phyloP scores from a whole-genome alignment of 2,888 invertebrate species.

The Autographa pulchrina region DNA sequence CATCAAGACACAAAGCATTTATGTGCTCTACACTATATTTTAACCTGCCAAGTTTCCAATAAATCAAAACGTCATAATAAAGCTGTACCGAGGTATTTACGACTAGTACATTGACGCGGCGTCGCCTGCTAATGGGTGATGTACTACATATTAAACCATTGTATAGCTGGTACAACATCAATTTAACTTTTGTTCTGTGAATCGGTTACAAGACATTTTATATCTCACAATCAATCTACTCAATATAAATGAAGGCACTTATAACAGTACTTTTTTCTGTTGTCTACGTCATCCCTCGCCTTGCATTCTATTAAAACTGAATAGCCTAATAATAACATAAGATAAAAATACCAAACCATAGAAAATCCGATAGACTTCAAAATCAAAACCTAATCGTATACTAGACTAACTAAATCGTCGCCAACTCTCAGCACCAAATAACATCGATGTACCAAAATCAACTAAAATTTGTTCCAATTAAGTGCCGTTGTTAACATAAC shows the following conservation, averaged over 20 bases:
- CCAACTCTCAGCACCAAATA: conserved; percentile 13
- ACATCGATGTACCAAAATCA: conserved; percentile 46
- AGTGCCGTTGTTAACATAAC: conserved; percentile 65
- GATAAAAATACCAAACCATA: neutral
- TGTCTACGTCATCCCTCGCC: too few relatives aligned
- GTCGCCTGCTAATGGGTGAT: conserved; percentile 35
- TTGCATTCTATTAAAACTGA: neutral
- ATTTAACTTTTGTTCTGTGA: neutral
- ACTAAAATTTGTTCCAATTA: conserved; percentile 55
- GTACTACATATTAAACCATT: conserved; percentile 24
- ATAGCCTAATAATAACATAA: neutral
- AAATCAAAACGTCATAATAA: conserved; percentile 17
- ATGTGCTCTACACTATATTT: conserved; percentile 2
- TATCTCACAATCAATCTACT: neutral
- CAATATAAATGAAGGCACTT: neutral
- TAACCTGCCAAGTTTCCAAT: neutral
- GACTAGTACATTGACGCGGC: conserved; percentile 35
- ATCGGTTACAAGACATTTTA: neutral
- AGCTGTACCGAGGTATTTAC: conserved; percentile 21
- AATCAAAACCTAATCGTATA: neutral
- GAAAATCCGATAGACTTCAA: neutral
- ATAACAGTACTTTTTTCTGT: neutral
- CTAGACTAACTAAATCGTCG: neutral
- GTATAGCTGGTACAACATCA: conserved; percentile 6
- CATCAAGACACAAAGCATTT: neutral